A percentile compares a stretch with the other conserved stretches of the same genome.
Conservation (phyloP, 2,888 invertebrate species). For the Lepidocyrtoides sp. region DNA sequence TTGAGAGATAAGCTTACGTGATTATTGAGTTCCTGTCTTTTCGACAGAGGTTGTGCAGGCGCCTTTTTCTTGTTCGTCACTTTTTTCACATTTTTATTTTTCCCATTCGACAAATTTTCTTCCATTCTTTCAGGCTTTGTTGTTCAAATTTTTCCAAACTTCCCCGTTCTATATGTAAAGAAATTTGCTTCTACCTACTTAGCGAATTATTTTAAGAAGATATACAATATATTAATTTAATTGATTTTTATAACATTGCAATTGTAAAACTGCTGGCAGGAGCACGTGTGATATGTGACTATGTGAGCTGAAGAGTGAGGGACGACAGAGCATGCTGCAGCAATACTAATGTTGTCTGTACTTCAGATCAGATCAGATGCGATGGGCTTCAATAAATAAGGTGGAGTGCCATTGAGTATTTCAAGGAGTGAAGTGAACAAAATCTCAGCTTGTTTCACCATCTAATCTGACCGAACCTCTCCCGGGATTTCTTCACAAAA, state of each 20-base stretch:
- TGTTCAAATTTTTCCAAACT: background rate
- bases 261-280: too few relatives aligned
- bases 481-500: background rate
- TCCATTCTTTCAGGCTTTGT: conserved; percentile 36
- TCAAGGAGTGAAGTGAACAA: background rate
- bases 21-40: conserved; percentile 84
- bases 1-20: conserved; percentile 82
- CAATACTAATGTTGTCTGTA: too few relatives aligned
- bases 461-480: background rate
- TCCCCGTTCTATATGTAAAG: too few relatives aligned
- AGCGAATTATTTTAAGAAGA: too few relatives aligned
- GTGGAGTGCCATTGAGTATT: background rate
- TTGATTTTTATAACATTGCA: too few relatives aligned
- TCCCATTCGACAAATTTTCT: background rate
- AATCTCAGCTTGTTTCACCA: background rate
- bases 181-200: too few relatives aligned
- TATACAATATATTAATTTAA: too few relatives aligned
- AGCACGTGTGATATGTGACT: too few relatives aligned
- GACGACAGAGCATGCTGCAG: too few relatives aligned
- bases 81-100: background rate
- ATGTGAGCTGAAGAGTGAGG: too few relatives aligned
- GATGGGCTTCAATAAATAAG: background rate
- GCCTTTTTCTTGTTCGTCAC: background rate
- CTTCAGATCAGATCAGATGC: background rate
- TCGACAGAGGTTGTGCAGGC: conserved; percentile 65